Conservation (phyloP, 2,113 vertebrate species). For the Psittacula cyanocephala region DNA sequence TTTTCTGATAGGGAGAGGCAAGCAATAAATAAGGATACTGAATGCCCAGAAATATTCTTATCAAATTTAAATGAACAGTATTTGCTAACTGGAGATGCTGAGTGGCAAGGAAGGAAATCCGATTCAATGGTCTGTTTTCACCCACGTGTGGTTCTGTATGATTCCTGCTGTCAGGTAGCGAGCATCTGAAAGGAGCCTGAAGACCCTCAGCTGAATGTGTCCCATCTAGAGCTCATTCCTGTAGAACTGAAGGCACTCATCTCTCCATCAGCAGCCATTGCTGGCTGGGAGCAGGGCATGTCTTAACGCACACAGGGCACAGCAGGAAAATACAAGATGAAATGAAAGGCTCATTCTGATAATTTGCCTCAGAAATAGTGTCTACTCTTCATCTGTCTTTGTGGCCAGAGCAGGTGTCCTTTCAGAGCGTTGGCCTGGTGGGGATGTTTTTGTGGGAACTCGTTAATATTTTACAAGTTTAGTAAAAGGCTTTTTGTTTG, state of each 20-base stretch:
- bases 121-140: neutral
- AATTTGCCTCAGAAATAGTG: neutral
- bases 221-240: fast-evolving
- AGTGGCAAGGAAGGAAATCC: neutral
- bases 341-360: neutral
- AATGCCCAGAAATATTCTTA: neutral
- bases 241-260: fast-evolving
- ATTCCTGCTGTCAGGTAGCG: neutral
- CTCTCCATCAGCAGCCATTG: fast-evolving
- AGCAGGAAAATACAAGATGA: neutral
- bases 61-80: neutral
- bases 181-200: neutral
- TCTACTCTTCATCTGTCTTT: neutral
- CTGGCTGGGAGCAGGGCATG: neutral
- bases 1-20: neutral
- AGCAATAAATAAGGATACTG: neutral
- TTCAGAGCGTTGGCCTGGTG: neutral
- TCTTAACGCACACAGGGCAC: neutral
- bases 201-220: neutral
- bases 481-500: neutral
- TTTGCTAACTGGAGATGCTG: neutral
- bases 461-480: neutral
- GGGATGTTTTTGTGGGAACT: neutral
- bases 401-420: neutral
- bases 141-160: fast-evolving